Conservation (phyloP, 1,140 invertebrate species). For the Lerema accius region DNA sequence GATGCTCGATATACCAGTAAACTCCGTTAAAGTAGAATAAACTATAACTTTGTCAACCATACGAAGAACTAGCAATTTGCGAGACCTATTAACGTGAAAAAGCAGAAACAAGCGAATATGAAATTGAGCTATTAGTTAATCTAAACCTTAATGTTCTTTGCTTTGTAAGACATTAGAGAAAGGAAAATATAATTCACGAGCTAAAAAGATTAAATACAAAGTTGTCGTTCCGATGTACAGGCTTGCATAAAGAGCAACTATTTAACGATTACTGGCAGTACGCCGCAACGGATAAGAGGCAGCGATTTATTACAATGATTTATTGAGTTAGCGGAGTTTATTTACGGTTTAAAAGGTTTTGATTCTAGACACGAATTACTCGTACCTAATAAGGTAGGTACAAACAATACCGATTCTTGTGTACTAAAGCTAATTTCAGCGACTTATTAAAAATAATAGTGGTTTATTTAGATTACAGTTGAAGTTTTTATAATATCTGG, state of each 20-base stretch:
- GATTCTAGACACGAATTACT: neutral
- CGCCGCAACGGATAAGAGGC: constrained; percentile 39
- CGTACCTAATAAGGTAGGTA: no score
- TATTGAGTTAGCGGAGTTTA: neutral
- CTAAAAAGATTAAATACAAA: constrained; percentile 66
- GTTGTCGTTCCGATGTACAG: constrained; percentile 64
- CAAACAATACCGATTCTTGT: no score
- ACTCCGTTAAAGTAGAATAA: neutral
- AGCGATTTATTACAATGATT: constrained; percentile 33
- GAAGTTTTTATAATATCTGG: no score
- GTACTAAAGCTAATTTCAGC: no score
- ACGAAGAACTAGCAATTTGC: constrained; percentile 5
- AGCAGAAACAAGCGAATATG: constrained; percentile 3
- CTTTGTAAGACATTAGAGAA: constrained; percentile 31
- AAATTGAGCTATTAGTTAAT: constrained; percentile 22
- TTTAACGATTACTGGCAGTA: constrained; percentile 54
- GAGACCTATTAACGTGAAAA: constrained; percentile 15
- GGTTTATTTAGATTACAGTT: no score
- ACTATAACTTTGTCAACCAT: neutral
- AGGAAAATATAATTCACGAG: constrained; percentile 49
- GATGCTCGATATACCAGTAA: neutral
- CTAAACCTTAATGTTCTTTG: constrained; percentile 17
- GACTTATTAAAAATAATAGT: no score
- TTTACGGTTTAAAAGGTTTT: constrained; percentile 23
- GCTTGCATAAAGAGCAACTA: constrained; percentile 77